These are phyloP conservation scores for Dendroctonus valens DNA, from an alignment of 1,140 invertebrate genomes.

Conservation along the genomic window DNA sequence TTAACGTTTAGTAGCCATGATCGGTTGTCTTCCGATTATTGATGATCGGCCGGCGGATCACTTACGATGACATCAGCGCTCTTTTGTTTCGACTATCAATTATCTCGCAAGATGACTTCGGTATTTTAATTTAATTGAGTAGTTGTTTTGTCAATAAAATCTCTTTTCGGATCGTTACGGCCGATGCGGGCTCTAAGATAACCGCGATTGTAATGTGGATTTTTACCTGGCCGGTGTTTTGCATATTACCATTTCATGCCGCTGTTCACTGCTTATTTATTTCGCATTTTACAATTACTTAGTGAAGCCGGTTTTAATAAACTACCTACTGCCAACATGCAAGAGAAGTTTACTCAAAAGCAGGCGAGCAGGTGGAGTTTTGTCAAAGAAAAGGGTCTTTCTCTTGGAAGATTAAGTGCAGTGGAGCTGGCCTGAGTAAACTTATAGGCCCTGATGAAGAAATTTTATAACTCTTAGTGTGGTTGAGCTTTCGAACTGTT, in stretches of 20 bases:
- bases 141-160: conserved; percentile 31
- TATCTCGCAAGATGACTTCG: conserved; percentile 12
- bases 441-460: too few species aligned
- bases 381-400: too few species aligned
- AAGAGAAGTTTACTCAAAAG: too few species aligned
- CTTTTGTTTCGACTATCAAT: conserved; percentile 28
- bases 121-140: conserved; percentile 31
- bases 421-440: too few species aligned
- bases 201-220: conserved; percentile 2
- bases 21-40: conserved; percentile 10
- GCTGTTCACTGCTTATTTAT: background rate
- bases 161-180: conserved; percentile 19
- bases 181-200: conserved; percentile 8
- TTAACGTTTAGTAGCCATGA: conserved; percentile 17
- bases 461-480: too few species aligned
- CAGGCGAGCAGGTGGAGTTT: too few species aligned
- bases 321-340: too few species aligned
- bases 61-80: conserved; percentile 27
- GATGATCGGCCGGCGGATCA: conserved; percentile 22
- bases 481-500: too few species aligned
- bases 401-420: too few species aligned
- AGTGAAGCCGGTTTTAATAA: too few species aligned
- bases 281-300: background rate
- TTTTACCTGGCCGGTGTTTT: conserved; percentile 7
- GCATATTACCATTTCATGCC: conserved; percentile 11